Evolutionary conservation across 2,888 invertebrate genomes (phyloP).

Genomic region (Lomographa bimaculata): DNA sequence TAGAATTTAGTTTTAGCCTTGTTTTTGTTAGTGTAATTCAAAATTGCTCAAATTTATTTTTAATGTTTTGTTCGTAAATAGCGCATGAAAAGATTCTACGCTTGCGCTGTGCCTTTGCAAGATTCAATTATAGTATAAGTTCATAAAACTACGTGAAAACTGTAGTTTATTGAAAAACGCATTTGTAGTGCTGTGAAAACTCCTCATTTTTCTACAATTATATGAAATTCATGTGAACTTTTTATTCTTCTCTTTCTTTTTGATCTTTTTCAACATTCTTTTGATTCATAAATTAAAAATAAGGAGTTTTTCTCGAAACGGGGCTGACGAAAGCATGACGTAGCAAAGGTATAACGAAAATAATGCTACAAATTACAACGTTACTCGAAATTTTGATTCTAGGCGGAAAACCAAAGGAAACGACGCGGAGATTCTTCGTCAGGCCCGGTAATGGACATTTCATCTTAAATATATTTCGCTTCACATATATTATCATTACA

Average conservation of each 20-base stretch:
- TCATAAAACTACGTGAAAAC: slow-evolving; percentile 20
- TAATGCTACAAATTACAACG: slow-evolving; percentile 39
- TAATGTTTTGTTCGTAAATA: slow-evolving; percentile 14
- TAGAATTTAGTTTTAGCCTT: slow-evolving; percentile 15
- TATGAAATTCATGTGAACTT: slow-evolving; percentile 1
- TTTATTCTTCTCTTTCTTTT: too few species aligned
- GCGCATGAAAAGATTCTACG: slow-evolving; percentile 41
- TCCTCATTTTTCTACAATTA: slow-evolving; percentile 42
- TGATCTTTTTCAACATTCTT: background rate
- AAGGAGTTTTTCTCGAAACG: slow-evolving; percentile 54
- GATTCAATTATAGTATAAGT: slow-evolving; percentile 34
- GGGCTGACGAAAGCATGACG: slow-evolving; percentile 58
- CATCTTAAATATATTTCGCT: slow-evolving; percentile 42
- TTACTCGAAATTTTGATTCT: slow-evolving; percentile 54
- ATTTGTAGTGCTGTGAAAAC: slow-evolving; percentile 48
- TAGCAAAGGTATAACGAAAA: slow-evolving; percentile 39
- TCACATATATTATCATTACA: slow-evolving; percentile 40
- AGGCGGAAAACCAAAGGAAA: slow-evolving; percentile 58
- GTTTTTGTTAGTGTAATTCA: slow-evolving; percentile 14
- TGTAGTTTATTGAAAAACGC: slow-evolving; percentile 31
- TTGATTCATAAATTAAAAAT: slow-evolving; percentile 26
- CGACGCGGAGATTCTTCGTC: slow-evolving; percentile 58
- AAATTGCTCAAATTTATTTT: slow-evolving; percentile 27
- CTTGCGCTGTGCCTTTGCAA: slow-evolving; percentile 46
- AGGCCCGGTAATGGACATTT: slow-evolving; percentile 53